phyloP scores from a whole-genome alignment of 1,140 invertebrate species.

The Adoxophyes honmai region DNA sequence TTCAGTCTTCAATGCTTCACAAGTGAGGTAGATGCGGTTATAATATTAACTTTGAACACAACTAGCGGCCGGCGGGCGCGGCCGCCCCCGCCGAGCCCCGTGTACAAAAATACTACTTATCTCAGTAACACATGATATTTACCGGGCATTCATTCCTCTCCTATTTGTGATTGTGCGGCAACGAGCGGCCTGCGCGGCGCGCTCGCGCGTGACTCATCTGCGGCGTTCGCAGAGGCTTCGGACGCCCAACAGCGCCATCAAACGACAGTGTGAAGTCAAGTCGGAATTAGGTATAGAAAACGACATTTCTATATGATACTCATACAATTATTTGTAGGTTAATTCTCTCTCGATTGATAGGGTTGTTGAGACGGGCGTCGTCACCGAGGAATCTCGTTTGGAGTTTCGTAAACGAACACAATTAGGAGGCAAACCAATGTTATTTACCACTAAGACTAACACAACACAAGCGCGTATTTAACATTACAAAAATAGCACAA shows the following conservation, averaged over 20 bases:
- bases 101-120: slow-evolving; percentile 59
- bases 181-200: background rate
- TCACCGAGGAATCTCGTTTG: too few species aligned
- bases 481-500: slow-evolving; percentile 70
- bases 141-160: slow-evolving; percentile 35
- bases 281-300: too few species aligned
- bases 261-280: too few species aligned
- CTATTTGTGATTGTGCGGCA: slow-evolving; percentile 22
- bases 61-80: slow-evolving; percentile 2
- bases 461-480: slow-evolving; percentile 69
- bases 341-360: too few species aligned
- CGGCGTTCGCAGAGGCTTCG: too few species aligned
- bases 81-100: slow-evolving; percentile 24
- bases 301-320: too few species aligned
- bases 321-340: too few species aligned
- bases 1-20: slow-evolving; percentile 67
- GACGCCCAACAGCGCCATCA: slow-evolving; percentile 17
- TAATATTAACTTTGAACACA: slow-evolving; percentile 48
- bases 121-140: slow-evolving; percentile 42
- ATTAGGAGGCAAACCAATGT: slow-evolving; percentile 41
- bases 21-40: slow-evolving; percentile 67
- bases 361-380: too few species aligned
- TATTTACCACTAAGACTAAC: slow-evolving; percentile 60
- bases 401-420: background rate
- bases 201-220: too few species aligned